phyloP scores from a whole-genome alignment of 2,797 vertebrate species.

The Semotilus atromaculatus region DNA sequence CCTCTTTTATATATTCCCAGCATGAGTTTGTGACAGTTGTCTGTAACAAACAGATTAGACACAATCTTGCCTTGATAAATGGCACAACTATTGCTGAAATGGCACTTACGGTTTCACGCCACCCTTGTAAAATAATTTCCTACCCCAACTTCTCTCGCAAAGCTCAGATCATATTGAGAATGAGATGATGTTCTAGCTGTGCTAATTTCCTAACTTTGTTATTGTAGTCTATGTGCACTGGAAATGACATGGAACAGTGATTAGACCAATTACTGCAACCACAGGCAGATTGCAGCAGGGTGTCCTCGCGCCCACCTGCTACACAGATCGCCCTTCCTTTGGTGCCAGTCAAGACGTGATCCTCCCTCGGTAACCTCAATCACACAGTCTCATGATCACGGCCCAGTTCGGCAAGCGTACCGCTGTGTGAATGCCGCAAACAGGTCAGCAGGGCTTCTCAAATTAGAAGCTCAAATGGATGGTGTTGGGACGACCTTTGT shows the following conservation, averaged over 20 bases:
- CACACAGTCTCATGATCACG: conserved; percentile 24
- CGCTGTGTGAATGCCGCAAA: conserved; percentile 1
- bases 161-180: conserved; percentile 16
- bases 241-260: conserved; percentile 29
- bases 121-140: conserved; percentile 11
- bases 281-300: conserved; percentile 17
- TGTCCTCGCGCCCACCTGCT: conserved; percentile 28
- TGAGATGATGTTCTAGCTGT: conserved; percentile 11
- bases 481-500: not conserved
- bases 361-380: conserved; percentile 38
- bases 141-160: not conserved
- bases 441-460: conserved; percentile 23
- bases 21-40: conserved; percentile 36
- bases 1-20: conserved; percentile 39
- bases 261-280: conserved; percentile 33
- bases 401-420: conserved; percentile 31
- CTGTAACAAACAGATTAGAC: conserved; percentile 47
- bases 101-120: not conserved
- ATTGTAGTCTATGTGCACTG: conserved; percentile 1
- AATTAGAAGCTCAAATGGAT: conserved; percentile 35
- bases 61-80: conserved; percentile 31
- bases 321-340: conserved; percentile 16
- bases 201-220: conserved; percentile 32
- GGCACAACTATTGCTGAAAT: conserved; percentile 12
- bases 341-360: conserved; percentile 33